Evolutionary conservation across 2,797 vertebrate species (phyloP), one percentile per base, ranked within the genome.

Genomic region (Epinephelus awoara): DNA sequence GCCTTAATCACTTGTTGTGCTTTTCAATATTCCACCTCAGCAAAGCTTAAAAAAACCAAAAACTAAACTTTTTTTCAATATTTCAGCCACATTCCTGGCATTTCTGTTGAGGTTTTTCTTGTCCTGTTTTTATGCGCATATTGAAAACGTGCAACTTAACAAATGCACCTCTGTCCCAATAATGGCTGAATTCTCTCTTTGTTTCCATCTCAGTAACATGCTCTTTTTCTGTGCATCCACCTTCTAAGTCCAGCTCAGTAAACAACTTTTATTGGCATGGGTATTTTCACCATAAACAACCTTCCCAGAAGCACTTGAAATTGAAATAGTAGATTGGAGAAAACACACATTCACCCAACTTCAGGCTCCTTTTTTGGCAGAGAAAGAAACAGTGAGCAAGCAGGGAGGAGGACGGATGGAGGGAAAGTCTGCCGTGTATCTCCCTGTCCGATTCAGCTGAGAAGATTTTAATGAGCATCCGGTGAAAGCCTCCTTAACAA

Each of bases 391-490:
- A 70, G 68, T 38, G 34, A 63, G 77, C 4, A 12, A 66, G 55
- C 8, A 29, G 46, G 19, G 50, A 75, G 58, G 56, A 67, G 51
- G 52, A 67, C 38, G 46, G 65, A 73, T 27, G 44, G 51, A 54
- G 71, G 21, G 27, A 61, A 72, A 75, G 56, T 77, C 49, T 75
- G 49, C 61, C 4, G 11, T 80, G 56, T 72, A 57, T 71, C 52
- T 66, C 55, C 56, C 73, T 72, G 83, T 86, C 79, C 65, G 44
- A 77, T 83, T 85, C 75, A 80, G 78, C 81, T 68, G 80, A 84
- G 80, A 64, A 64, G 79, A 82, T 83, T 91, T 88, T 90, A 90
- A 91, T 89, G 83, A 92, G 83, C 75, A 77, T 76, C 64, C 55
- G 3, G 62, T 71, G 74, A 70, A 82, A 64, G 67, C 27, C 58